phyloP scores from a whole-genome alignment of 2,113 vertebrate genomes.

The Oryzias curvinotus region DNA sequence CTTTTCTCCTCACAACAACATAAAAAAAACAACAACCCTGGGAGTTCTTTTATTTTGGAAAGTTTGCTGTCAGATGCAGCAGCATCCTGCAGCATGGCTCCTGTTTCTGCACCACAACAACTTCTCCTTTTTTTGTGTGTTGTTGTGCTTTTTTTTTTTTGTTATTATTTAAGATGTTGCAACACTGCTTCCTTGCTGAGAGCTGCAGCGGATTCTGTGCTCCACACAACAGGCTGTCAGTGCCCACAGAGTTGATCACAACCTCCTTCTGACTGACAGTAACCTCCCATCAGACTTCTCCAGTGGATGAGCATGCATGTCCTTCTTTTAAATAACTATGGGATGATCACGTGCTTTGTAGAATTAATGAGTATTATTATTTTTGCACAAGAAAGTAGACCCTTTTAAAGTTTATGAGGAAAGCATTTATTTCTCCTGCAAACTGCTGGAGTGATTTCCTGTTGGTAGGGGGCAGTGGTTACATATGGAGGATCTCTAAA shows the following conservation, averaged over 20 bases:
- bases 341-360: too few species aligned
- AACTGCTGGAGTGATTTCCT: conserved; percentile 42
- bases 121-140: conserved; percentile 69
- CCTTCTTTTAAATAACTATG: not conserved
- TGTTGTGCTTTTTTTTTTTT: conserved; percentile 10
- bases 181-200: conserved; percentile 49
- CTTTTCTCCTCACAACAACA: not conserved
- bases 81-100: conserved; percentile 16
- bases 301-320: not conserved
- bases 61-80: conserved; percentile 9
- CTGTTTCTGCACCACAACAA: conserved; percentile 24
- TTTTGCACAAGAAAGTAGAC: too few species aligned
- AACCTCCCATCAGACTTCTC: not conserved
- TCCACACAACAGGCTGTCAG: conserved; percentile 22
- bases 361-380: too few species aligned
- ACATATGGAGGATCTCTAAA: conserved; percentile 37
- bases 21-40: not conserved
- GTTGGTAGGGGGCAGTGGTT: conserved; percentile 62
- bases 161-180: conserved; percentile 57
- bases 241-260: conserved; percentile 36
- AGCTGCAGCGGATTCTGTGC: conserved; percentile 24
- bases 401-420: too few species aligned
- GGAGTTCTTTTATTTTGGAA: conserved; percentile 7
- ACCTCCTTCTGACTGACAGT: conserved; percentile 6
- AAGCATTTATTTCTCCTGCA: not conserved